Evolutionary conservation across 2,888 invertebrate species (phyloP), one percentile per base, ranked within the genome.

Genomic region (Tenthredo notha): DNA sequence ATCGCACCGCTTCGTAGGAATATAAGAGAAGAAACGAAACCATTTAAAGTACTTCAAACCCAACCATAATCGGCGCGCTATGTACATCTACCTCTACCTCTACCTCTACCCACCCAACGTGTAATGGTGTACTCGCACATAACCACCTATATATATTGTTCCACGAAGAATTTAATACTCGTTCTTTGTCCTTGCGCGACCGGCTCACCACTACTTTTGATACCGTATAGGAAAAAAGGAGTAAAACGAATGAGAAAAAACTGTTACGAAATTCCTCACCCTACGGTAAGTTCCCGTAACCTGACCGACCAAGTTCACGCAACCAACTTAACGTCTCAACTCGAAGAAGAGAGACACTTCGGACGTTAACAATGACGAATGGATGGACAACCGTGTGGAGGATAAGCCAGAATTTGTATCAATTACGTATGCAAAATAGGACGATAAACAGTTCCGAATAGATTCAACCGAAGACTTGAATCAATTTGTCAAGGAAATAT

Each of bases 251-350:
- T 29, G 77, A 70, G 33, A 58, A 83, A 82, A 40, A 10, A 43
- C 50, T 65, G 12, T 82, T 70, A 65, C 86, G 85, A 70, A 85
- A 84, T 85, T 85, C 74, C 50, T 82, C 75, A 77, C 43, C 85
- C 75, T 74, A 65, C 82, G 33, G 72, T 25, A 21, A 40, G 43
- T 25, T 21, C n/a, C 25, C 74, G 43, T 74, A 74, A 40, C 74
- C 7, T 74, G 43, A 74, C 43, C 74, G 25, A 74, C 10, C 21
- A 29, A 74, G 25, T 40, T 43, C 40, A 40, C 37, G 37, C 43
- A 43, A 43, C 74, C 43, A 43, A 40, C 43, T 25, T n/a, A 21
- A 74, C 40, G 25, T 74, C 74, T 40, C 12, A 21, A 25, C 43
- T 25, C 40, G 43, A 74, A 40, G 25, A 47, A 25, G 67, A 67